Conservation (phyloP, 2,888 invertebrate species). For the Mimachlamys varia region DNA sequence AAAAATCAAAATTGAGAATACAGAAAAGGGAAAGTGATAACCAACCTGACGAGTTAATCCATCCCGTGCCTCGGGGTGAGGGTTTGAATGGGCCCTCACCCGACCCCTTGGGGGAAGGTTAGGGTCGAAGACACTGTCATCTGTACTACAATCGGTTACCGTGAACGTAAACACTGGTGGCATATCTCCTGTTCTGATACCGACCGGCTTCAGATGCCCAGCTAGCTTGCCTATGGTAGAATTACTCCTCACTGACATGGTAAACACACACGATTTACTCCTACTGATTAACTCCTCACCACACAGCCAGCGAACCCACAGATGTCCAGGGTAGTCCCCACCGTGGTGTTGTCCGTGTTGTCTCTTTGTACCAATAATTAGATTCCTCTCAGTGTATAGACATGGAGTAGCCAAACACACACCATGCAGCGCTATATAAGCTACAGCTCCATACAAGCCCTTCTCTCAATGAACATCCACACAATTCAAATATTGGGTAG, state of each 20-base stretch:
- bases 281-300: neutral
- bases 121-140: neutral
- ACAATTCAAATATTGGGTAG: neutral
- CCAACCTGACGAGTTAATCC: neutral
- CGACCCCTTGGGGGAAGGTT: neutral
- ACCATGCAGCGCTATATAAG: neutral
- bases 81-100: slow-evolving; percentile 16
- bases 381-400: slow-evolving; percentile 2
- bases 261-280: neutral
- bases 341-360: neutral
- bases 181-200: slow-evolving; percentile 36
- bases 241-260: slow-evolving; percentile 1
- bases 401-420: neutral
- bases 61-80: neutral
- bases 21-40: neutral
- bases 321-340: slow-evolving; percentile 20
- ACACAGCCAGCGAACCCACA: neutral
- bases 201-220: slow-evolving; percentile 39
- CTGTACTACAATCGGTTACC: slow-evolving; percentile 44
- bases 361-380: neutral
- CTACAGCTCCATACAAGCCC: neutral
- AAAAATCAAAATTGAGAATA: too few species aligned
- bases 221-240: slow-evolving; percentile 42
- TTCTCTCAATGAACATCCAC: neutral
- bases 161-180: slow-evolving; percentile 50